Evolutionary conservation across 2,797 vertebrate species (phyloP).

Genomic region (Chromobotia macracanthus): DNA sequence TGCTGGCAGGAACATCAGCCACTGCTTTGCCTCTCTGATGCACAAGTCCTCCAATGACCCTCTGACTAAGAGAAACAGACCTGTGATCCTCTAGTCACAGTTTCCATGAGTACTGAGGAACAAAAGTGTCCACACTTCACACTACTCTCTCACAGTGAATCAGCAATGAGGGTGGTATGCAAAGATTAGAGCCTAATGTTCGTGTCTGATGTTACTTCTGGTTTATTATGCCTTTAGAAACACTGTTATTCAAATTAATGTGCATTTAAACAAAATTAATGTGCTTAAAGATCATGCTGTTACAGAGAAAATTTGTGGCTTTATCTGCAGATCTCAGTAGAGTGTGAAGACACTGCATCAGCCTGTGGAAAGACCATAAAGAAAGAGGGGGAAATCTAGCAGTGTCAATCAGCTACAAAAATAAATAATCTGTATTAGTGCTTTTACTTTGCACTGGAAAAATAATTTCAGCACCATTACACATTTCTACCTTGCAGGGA

Average conservation of each 20-base stretch:
- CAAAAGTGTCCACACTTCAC: slow-evolving; percentile 53
- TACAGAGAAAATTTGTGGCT: background rate
- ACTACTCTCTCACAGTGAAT: slow-evolving; percentile 44
- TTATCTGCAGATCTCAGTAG: background rate
- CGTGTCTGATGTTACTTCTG: slow-evolving; percentile 48
- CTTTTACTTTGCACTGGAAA: background rate
- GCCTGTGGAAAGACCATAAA: slow-evolving; percentile 23
- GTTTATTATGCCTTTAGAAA: background rate
- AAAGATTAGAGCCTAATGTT: slow-evolving; percentile 57
- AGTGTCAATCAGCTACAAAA: background rate
- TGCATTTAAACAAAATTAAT: slow-evolving; percentile 8
- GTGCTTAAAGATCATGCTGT: background rate
- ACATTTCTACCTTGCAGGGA: background rate
- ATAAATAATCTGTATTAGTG: background rate
- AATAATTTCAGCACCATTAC: background rate
- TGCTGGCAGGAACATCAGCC: slow-evolving; percentile 21
- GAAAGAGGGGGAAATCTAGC: background rate
- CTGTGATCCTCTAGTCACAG: slow-evolving; percentile 27
- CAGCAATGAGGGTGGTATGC: slow-evolving; percentile 53
- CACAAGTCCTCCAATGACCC: slow-evolving; percentile 29
- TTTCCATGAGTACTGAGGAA: slow-evolving; percentile 66
- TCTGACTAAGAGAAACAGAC: slow-evolving; percentile 29
- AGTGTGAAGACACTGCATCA: background rate
- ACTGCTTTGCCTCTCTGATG: slow-evolving; percentile 23
- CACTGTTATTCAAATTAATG: slow-evolving; percentile 22